A percentile compares a stretch with the other conserved stretches of the same genome.
These are phyloP conservation scores for Lepetodrilus schrolli DNA, from an alignment of 2,888 invertebrate genomes.

Conservation along the genomic window DNA sequence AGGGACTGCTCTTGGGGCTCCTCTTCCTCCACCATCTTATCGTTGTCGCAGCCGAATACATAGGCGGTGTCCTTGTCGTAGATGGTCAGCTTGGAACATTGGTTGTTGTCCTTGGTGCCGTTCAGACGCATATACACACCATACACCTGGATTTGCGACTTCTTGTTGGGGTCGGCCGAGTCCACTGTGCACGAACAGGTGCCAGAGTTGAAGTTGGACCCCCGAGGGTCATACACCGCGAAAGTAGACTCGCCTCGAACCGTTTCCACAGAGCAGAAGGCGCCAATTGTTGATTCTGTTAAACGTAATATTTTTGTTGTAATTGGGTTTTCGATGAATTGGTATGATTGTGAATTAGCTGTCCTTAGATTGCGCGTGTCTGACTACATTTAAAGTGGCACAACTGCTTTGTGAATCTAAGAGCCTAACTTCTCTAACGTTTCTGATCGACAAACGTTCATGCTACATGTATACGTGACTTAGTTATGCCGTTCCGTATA, in stretches of 20 bases:
- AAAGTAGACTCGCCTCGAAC: slow-evolving; percentile 15
- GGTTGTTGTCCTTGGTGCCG: not conserved
- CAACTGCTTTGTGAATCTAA: too few species aligned
- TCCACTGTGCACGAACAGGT: slow-evolving; percentile 23
- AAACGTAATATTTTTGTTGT: not conserved
- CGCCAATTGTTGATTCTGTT: slow-evolving; percentile 3
- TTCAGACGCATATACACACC: slow-evolving; percentile 16
- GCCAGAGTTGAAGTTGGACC: slow-evolving; percentile 4
- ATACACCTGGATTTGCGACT: not conserved
- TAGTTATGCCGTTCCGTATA: too few species aligned
- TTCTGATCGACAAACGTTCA: too few species aligned
- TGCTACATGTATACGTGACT: too few species aligned
- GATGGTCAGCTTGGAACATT: slow-evolving; percentile 10
- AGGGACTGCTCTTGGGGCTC: not conserved
- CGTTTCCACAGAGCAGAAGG: slow-evolving; percentile 5
- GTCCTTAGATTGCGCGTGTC: too few species aligned
- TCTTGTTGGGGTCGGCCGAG: not conserved
- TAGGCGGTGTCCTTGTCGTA: slow-evolving; percentile 8
- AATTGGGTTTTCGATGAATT: not conserved
- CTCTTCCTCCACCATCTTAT: not conserved
- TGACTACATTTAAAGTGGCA: too few species aligned
- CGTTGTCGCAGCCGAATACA: slow-evolving; percentile 19
- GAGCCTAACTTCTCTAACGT: too few species aligned
- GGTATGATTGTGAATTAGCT: too few species aligned
- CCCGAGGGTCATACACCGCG: not conserved